Conservation (phyloP, 2,888 invertebrate species). For the Erebia epiphron region DNA sequence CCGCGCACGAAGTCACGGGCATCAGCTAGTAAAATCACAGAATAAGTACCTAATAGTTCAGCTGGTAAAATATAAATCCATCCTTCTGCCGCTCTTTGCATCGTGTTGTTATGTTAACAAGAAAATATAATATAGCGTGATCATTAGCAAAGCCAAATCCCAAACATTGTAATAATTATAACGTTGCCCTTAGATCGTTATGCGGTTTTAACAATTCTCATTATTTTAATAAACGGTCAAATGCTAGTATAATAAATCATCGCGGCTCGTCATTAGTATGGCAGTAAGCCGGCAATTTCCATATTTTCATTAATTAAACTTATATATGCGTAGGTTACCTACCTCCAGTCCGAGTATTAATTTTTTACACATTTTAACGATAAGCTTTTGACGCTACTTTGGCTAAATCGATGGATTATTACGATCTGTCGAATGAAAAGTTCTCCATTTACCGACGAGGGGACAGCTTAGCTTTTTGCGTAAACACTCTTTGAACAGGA, state of each 20-base stretch:
- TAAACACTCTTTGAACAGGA: too few relatives aligned
- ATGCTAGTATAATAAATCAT: slow-evolving; percentile 70
- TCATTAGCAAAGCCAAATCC: slow-evolving; percentile 37
- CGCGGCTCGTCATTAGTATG: slow-evolving; percentile 57
- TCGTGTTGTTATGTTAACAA: not conserved
- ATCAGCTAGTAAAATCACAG: too few relatives aligned
- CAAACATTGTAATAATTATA: slow-evolving; percentile 46
- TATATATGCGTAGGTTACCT: slow-evolving; percentile 11
- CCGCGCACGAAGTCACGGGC: too few relatives aligned
- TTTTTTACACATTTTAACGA: too few relatives aligned
- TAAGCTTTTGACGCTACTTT: too few relatives aligned
- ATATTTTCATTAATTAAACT: slow-evolving; percentile 66
- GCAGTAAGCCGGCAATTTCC: slow-evolving; percentile 61
- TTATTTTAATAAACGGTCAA: slow-evolving; percentile 69
- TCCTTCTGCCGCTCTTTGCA: too few relatives aligned
- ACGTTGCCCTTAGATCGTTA: slow-evolving; percentile 45
- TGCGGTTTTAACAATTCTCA: slow-evolving; percentile 57
- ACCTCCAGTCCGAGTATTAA: not conserved
- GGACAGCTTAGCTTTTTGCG: too few relatives aligned
- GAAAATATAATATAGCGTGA: slow-evolving; percentile 21
- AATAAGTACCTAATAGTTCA: too few relatives aligned
- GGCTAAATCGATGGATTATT: too few relatives aligned
- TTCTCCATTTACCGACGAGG: too few relatives aligned
- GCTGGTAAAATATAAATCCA: too few relatives aligned
- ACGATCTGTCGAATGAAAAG: too few relatives aligned